Evolutionary conservation across 2,888 invertebrate genomes (phyloP).

Genomic region (Matsumyia berberina): DNA sequence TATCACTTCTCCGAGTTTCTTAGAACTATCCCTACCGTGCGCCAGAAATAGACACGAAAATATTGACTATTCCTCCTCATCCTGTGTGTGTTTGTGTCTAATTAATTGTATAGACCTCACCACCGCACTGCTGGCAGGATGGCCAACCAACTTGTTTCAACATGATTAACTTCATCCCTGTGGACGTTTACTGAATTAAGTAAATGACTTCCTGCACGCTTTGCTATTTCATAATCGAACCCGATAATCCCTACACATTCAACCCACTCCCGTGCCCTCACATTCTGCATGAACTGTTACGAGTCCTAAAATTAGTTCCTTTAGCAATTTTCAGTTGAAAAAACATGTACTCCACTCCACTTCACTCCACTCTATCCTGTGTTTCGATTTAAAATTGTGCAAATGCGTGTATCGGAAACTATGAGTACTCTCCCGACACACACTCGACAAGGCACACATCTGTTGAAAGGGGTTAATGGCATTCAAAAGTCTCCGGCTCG

Average conservation of each 20-base stretch:
- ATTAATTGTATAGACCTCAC: conserved; percentile 31
- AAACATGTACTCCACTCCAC: neutral
- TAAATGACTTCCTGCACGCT: conserved; percentile 28
- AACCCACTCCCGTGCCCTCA: neutral
- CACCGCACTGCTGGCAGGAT: neutral
- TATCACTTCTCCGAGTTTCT: neutral
- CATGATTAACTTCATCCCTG: conserved; percentile 26
- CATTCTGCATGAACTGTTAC: conserved; percentile 29
- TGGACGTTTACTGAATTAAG: conserved; percentile 26
- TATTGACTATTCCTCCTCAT: conserved; percentile 5
- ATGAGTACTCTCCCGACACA: conserved; percentile 4
- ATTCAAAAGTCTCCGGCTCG: conserved; percentile 25
- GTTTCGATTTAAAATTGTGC: conserved; percentile 11
- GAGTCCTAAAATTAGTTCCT: conserved; percentile 39
- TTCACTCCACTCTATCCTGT: too few relatives aligned
- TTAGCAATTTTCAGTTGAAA: neutral
- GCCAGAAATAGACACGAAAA: conserved; percentile 13
- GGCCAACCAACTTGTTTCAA: conserved; percentile 23
- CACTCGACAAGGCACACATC: conserved; percentile 2
- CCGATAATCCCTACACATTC: too few relatives aligned
- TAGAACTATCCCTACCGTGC: neutral
- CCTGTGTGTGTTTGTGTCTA: neutral
- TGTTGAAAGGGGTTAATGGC: conserved; percentile 48
- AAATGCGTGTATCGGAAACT: conserved; percentile 44
- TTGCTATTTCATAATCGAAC: conserved; percentile 14